Evolutionary conservation across 1,140 invertebrate species (phyloP), one percentile per base, ranked within the genome.

Genomic region (Diachasmimorpha longicaudata): DNA sequence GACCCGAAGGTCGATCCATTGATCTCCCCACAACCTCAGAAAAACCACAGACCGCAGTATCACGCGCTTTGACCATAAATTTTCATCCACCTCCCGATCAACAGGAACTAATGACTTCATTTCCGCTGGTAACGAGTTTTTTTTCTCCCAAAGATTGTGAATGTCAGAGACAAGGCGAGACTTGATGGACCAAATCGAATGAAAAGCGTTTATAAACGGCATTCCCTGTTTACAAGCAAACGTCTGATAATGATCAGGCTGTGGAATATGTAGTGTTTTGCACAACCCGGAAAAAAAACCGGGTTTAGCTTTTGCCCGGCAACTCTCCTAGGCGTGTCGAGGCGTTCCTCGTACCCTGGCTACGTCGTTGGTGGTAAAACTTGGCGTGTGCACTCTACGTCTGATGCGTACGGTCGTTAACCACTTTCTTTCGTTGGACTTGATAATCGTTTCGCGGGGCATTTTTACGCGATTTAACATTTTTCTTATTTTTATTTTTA

Each of bases 311-410:
- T 52, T 52, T 52, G 48, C 48, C 48, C 2, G 9, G 48, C 48
- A 52, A 52, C 48, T 52, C 48, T 52, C n/a, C 14, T 52, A 52
- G 48, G 48, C 48, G 48, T 52, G 48, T 52, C 48, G 16, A 52
- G 48, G 48, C 48, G 48, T 52, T 52, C 48, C 48, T n/a, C 6
- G 6, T 52, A 52, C 19, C n/a, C 4, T 42, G 13, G 9, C 11
- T 52, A 52, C 48, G 48, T 13, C 48, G 48, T 52, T 52, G 48
- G 48, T 52, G 48, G 48, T 52, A 52, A 52, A 13, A 63, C 74
- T 63, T 70, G 74, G 67, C 71, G 48, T 76, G 71, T 69, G 71
- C 71, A 2, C 23, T 72, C 11, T 52, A 52, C 19, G 48, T 52
- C 48, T 52, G 48, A 52, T 52, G 48, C n/a, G 48, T 52, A 52